Evolutionary conservation across 2,113 vertebrate genomes (phyloP).

Genomic region (Scomber colias): DNA sequence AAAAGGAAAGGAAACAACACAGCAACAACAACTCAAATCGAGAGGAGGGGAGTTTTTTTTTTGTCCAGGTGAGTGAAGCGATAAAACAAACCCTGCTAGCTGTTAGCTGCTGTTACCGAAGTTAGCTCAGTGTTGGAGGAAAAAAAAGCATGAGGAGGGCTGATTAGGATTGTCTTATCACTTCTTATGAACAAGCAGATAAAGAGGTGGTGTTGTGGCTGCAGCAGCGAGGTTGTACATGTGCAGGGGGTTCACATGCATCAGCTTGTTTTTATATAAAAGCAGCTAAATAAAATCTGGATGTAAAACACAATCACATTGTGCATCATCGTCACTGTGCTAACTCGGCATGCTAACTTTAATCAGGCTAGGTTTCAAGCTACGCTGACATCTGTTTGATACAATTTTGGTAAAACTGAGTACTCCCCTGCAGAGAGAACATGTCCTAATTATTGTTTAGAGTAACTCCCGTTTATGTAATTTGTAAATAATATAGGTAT

Average conservation of each 20-base stretch:
- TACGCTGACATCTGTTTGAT: not conserved
- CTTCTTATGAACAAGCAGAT: no score
- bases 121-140: conserved; percentile 10
- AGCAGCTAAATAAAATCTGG: rapidly evolving
- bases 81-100: conserved; percentile 17
- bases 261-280: not conserved
- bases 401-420: rapidly evolving
- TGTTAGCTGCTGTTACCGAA: conserved; percentile 26
- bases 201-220: not conserved
- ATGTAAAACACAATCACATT: not conserved
- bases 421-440: no score
- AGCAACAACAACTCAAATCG: not conserved
- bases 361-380: not conserved
- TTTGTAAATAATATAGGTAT: not conserved
- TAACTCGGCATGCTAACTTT: conserved; percentile 15
- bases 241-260: not conserved
- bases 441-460: no score
- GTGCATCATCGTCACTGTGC: not conserved
- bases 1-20: not conserved
- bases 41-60: no score
- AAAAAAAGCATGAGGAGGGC: conserved; percentile 20
- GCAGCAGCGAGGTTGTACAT: not conserved
- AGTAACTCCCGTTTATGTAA: not conserved
- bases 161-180: not conserved
- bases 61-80: conserved; percentile 48